Conservation (phyloP, 2,113 vertebrate species). For the Syrmaticus mikado region DNA sequence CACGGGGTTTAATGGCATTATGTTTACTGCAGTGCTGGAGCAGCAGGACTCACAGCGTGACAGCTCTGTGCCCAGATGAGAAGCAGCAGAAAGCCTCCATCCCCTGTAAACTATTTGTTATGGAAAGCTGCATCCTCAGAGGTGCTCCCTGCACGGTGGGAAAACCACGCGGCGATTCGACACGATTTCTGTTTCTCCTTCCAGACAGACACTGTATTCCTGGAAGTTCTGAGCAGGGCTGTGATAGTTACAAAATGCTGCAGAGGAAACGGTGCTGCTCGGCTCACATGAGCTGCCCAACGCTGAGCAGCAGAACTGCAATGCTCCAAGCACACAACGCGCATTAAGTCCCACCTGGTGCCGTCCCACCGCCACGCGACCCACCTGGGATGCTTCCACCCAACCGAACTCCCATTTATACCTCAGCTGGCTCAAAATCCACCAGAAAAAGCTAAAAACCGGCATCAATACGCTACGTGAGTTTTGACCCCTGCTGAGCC, state of each 20-base stretch:
- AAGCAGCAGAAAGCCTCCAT: constrained; percentile 24
- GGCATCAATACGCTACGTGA: too few species aligned
- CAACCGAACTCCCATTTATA: neutral
- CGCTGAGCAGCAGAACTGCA: neutral
- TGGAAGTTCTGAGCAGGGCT: constrained; percentile 51
- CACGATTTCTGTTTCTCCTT: neutral
- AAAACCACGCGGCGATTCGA: neutral
- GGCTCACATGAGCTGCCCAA: neutral
- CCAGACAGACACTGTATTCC: constrained; percentile 21
- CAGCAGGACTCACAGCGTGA: neutral
- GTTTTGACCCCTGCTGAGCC: too few species aligned
- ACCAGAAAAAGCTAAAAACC: too few species aligned
- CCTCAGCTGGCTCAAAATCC: too few species aligned
- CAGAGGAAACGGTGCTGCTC: constrained; percentile 7
- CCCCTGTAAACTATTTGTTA: neutral
- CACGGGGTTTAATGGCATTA: neutral
- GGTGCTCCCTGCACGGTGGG: neutral
- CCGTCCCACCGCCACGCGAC: neutral
- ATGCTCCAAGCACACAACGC: neutral
- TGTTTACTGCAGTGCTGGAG: constrained; percentile 18
- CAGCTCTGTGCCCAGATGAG: constrained; percentile 34
- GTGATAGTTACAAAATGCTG: constrained; percentile 17
- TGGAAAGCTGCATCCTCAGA: neutral
- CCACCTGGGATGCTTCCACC: neutral
- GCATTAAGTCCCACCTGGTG: neutral